These are phyloP conservation scores for Eilema sororculum DNA, from an alignment of 2,888 invertebrate species.

Conservation along the genomic window DNA sequence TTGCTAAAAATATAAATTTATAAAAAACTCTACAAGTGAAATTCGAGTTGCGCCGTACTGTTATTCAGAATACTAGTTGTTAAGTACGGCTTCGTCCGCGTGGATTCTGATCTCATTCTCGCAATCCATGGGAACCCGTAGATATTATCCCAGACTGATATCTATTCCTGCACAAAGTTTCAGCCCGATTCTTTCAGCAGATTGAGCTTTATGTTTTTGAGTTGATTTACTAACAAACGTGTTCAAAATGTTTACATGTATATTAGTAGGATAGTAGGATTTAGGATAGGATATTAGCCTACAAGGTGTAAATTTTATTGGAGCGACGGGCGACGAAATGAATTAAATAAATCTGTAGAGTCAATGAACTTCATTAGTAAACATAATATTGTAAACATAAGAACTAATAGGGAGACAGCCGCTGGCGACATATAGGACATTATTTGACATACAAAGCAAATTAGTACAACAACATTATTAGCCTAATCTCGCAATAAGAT, in stretches of 20 bases:
- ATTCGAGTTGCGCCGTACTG: not conserved
- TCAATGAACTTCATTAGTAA: not conserved
- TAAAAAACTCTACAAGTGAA: not conserved
- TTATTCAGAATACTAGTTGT: not conserved
- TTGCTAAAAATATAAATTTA: not conserved
- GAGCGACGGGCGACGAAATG: not conserved
- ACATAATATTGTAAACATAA: not conserved
- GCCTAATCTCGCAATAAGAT: not conserved
- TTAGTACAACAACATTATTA: conserved; percentile 9
- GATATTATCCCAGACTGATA: too few species aligned
- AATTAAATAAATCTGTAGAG: not conserved
- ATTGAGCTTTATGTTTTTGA: too few species aligned
- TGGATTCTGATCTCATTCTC: too few species aligned
- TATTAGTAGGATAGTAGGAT: too few species aligned
- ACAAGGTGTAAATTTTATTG: not conserved
- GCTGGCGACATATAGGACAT: not conserved
- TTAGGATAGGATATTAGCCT: not conserved
- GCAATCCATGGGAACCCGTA: too few species aligned
- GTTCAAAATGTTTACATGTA: too few species aligned
- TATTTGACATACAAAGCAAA: not conserved
- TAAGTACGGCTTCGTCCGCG: too few species aligned
- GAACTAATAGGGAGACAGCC: not conserved
- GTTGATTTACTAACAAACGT: too few species aligned
- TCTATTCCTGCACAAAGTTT: too few species aligned
- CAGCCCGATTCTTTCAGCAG: too few species aligned